Conservation (phyloP, 2,113 vertebrate genomes). For the Dissostichus mawsoni region DNA sequence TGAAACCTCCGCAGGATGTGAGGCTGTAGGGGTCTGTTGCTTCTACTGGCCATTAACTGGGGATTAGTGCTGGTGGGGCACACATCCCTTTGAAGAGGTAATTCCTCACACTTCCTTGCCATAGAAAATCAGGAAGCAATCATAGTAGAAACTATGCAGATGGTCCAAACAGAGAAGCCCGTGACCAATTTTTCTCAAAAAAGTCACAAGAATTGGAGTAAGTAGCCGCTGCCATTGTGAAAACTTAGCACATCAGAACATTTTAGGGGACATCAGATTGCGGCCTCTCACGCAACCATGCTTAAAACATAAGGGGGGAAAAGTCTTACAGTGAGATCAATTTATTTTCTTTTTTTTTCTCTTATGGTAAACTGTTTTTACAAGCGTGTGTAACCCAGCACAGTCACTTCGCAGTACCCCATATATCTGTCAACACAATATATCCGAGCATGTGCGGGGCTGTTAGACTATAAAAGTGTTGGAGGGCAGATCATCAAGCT, state of each 20-base stretch:
- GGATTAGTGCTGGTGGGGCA: conserved; percentile 82
- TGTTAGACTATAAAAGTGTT: conserved; percentile 46
- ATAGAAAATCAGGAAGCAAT: conserved; percentile 80
- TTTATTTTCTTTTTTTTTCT: conserved; percentile 6
- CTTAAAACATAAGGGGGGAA: conserved; percentile 25
- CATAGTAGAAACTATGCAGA: conserved; percentile 68
- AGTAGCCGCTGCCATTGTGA: conserved; percentile 33
- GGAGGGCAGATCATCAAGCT: conserved; percentile 41
- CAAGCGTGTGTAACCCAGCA: conserved; percentile 43
- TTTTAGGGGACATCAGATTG: conserved; percentile 47
- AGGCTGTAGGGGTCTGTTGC: conserved; percentile 74
- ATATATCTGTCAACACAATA: conserved; percentile 67
- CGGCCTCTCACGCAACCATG: not conserved
- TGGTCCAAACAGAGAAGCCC: conserved; percentile 55
- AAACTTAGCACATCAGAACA: conserved; percentile 38
- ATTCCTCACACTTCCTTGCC: conserved; percentile 74
- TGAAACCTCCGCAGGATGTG: conserved; percentile 69
- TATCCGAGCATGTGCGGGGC: conserved; percentile 21
- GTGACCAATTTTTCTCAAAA: conserved; percentile 35
- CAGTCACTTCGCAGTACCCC: conserved; percentile 33
- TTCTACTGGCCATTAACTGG: conserved; percentile 77
- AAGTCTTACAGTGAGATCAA: conserved; percentile 37
- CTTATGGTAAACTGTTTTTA: conserved; percentile 57
- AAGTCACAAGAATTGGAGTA: conserved; percentile 43
- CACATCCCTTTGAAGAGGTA: conserved; percentile 76